Percentiles rank a stretch among this genome's conserved stretches.
phyloP scores from a whole-genome alignment of 2,113 vertebrate species.

The Paradoxurus hermaphroditus region DNA sequence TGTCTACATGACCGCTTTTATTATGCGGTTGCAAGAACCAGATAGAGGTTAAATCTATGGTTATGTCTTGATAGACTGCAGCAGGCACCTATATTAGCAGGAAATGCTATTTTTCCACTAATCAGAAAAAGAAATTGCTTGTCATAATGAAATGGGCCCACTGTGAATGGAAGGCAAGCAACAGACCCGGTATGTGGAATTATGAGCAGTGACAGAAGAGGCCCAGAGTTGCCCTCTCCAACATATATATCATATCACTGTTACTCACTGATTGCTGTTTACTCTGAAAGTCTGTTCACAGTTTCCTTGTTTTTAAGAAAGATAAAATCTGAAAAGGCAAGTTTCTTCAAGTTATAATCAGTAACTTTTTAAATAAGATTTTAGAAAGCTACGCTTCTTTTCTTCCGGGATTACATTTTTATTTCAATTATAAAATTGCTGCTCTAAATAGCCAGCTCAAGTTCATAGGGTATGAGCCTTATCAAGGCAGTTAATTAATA shows the following conservation, averaged over 20 bases:
- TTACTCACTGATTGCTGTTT: conserved; percentile 15
- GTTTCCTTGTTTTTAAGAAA: conserved; percentile 11
- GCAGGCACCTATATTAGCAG: background rate
- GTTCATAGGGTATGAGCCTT: conserved; percentile 34
- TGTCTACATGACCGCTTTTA: background rate
- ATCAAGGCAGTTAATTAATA: conserved; percentile 64
- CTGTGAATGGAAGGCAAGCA: background rate
- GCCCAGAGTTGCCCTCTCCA: background rate
- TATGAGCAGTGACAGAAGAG: background rate
- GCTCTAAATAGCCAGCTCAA: conserved; percentile 51
- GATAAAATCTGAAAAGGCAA: conserved; percentile 50
- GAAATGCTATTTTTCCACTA: background rate
- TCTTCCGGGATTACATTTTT: conserved; percentile 34
- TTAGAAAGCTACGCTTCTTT: conserved; percentile 24
- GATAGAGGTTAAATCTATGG: background rate
- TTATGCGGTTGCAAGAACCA: background rate
- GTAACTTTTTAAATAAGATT: conserved; percentile 29
- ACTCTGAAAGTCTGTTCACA: background rate
- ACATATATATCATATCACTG: background rate
- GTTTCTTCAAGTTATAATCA: conserved; percentile 15
- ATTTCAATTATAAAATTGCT: conserved; percentile 61
- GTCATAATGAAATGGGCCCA: background rate
- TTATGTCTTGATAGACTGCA: background rate
- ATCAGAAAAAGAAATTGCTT: background rate
- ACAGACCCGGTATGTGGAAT: background rate